Evolutionary conservation across 2,797 vertebrate species (phyloP).

Genomic region (Characodon lateralis): DNA sequence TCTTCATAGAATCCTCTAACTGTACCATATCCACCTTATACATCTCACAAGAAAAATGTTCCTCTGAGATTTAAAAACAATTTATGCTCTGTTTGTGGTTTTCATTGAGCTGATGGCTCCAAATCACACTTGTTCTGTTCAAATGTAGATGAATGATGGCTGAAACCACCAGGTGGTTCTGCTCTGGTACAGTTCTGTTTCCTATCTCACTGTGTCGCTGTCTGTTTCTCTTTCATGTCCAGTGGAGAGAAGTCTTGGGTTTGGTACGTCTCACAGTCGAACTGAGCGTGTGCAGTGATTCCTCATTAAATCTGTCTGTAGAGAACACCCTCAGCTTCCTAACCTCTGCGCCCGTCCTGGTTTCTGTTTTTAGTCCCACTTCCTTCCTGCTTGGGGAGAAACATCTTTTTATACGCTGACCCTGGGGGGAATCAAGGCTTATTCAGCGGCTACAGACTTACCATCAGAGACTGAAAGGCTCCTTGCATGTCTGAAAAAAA

Average conservation of each 20-base stretch:
- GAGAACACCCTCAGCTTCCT: conserved; percentile 34
- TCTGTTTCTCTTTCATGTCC: conserved; percentile 79
- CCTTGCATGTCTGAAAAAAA: conserved; percentile 5
- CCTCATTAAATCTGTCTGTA: conserved; percentile 30
- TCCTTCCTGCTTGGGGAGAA: conserved; percentile 20
- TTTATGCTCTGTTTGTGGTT: not conserved
- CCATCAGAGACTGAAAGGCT: not conserved
- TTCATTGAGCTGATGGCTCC: not conserved
- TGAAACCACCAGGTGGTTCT: not conserved
- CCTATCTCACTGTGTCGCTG: conserved; percentile 48
- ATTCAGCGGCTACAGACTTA: not conserved
- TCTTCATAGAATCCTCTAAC: not conserved
- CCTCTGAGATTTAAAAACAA: not conserved
- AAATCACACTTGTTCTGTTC: not conserved
- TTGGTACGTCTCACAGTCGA: conserved; percentile 78
- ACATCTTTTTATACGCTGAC: conserved; percentile 6
- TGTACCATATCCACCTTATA: not conserved
- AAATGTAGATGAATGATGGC: not conserved
- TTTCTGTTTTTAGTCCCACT: conserved; percentile 15
- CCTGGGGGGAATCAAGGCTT: not conserved
- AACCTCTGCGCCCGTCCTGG: conserved; percentile 23
- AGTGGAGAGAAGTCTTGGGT: conserved; percentile 84
- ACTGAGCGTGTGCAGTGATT: conserved; percentile 27
- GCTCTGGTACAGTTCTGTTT: conserved; percentile 1
- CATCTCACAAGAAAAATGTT: too few species aligned